A percentile compares a stretch with the other conserved stretches of the same genome.
Conservation (phyloP, 1,140 invertebrate species). For the Belonocnema kinseyi region DNA sequence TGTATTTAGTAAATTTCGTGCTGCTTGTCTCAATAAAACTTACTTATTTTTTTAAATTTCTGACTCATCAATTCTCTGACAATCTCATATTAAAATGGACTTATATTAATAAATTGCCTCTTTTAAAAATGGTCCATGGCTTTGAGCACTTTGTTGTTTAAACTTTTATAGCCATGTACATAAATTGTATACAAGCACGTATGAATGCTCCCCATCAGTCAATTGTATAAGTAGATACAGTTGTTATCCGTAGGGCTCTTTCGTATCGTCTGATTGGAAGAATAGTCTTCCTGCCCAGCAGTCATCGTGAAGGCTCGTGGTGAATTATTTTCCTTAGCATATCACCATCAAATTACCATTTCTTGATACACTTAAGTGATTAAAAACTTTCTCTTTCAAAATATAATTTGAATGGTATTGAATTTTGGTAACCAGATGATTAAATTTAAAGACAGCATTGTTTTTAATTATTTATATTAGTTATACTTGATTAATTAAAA, state of each 20-base stretch:
- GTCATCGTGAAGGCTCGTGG: conserved; percentile 4
- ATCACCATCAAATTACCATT: neutral
- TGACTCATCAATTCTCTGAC: no score
- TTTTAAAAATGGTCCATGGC: no score
- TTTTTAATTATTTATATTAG: neutral
- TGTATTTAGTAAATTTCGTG: no score
- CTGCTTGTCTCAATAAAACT: no score
- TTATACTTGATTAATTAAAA: neutral
- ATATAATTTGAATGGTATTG: no score
- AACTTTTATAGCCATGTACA: neutral
- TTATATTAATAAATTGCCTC: no score
- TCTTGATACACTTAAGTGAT: neutral
- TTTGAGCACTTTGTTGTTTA: conserved; percentile 11
- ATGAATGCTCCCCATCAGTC: conserved; percentile 16
- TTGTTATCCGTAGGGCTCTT: conserved; percentile 25
- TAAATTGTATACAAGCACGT: conserved; percentile 7
- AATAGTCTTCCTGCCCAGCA: conserved; percentile 11
- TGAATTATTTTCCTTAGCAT: conserved; percentile 29
- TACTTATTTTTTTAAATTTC: no score
- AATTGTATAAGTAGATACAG: conserved; percentile 28
- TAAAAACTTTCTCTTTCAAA: neutral
- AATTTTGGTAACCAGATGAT: no score
- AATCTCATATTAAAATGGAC: no score
- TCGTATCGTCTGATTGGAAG: conserved; percentile 25
- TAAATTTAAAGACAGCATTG: neutral